Conservation (phyloP, 2,797 vertebrate genomes). For the Falco cherrug region DNA sequence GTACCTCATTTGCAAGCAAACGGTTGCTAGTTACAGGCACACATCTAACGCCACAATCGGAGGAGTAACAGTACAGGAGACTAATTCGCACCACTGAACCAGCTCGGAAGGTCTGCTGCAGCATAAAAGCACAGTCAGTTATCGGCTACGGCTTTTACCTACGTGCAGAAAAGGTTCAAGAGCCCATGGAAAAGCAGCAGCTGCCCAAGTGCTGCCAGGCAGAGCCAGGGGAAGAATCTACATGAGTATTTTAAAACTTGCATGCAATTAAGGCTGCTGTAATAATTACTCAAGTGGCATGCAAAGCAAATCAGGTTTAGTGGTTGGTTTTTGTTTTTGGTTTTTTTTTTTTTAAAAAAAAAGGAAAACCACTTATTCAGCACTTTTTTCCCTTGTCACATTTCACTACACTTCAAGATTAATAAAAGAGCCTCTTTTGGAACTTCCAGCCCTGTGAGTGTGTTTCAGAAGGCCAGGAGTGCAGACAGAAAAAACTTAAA, state of each 20-base stretch:
- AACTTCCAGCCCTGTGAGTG: background rate
- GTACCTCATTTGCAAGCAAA: background rate
- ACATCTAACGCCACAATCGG: fast-evolving
- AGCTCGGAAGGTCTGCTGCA: background rate
- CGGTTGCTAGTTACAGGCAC: fast-evolving
- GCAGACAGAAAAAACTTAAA: background rate
- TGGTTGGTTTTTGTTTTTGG: too few relatives aligned
- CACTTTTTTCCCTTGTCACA: fast-evolving
- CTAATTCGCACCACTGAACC: fast-evolving
- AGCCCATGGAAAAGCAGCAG: background rate
- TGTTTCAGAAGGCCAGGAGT: background rate
- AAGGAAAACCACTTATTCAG: background rate
- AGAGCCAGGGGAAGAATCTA: background rate
- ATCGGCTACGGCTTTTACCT: fast-evolving
- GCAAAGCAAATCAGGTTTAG: background rate
- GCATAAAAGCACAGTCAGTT: fast-evolving
- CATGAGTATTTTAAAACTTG: background rate
- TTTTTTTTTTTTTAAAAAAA: background rate
- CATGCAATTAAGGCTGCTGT: background rate
- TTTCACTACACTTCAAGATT: background rate
- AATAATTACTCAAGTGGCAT: background rate
- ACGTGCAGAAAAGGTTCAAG: background rate
- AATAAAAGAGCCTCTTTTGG: background rate
- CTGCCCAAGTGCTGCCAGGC: background rate
- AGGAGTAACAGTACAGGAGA: fast-evolving